These are phyloP conservation scores for Xenopus laevis DNA, from an alignment of 2,113 vertebrate species.

Conservation along the genomic window DNA sequence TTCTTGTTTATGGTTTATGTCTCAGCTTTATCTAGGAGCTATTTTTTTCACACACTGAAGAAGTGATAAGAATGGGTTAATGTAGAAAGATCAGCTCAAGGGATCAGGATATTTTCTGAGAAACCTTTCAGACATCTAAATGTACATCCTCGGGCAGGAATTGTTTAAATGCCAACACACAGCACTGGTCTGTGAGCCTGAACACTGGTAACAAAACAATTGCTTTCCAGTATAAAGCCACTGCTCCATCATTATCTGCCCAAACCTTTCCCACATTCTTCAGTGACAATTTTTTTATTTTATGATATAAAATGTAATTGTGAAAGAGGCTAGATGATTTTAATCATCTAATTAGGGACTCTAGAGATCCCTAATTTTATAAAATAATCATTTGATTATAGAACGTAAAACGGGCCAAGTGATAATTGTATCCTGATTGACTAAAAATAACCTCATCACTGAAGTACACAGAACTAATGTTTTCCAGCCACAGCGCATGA, in stretches of 20 bases:
- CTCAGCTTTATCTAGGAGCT: too few relatives aligned
- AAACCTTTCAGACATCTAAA: slow-evolving; percentile 32
- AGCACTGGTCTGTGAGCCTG: slow-evolving; percentile 21
- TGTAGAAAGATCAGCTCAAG: slow-evolving; percentile 22
- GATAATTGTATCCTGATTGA: slow-evolving; percentile 12
- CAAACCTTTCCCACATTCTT: background rate
- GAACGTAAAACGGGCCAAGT: background rate
- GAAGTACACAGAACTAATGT: background rate
- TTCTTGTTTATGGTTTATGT: too few relatives aligned
- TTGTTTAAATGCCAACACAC: slow-evolving; percentile 41
- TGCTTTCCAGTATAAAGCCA: slow-evolving; percentile 12
- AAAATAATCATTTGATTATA: slow-evolving; percentile 28
- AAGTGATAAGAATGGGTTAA: slow-evolving; percentile 17
- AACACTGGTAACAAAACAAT: slow-evolving; percentile 21
- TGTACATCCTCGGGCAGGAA: slow-evolving; percentile 29
- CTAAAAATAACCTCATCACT: background rate
- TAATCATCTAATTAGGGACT: slow-evolving; percentile 14
- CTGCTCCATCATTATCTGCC: background rate
- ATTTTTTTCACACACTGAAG: too few relatives aligned
- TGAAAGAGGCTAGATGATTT: background rate
- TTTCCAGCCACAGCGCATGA: too few relatives aligned
- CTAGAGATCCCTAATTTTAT: slow-evolving; percentile 8
- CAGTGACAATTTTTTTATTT: background rate
- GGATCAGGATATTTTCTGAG: slow-evolving; percentile 17
- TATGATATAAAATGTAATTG: background rate